Conservation (phyloP, 2,113 vertebrate species). For the Scophthalmus maximus region DNA sequence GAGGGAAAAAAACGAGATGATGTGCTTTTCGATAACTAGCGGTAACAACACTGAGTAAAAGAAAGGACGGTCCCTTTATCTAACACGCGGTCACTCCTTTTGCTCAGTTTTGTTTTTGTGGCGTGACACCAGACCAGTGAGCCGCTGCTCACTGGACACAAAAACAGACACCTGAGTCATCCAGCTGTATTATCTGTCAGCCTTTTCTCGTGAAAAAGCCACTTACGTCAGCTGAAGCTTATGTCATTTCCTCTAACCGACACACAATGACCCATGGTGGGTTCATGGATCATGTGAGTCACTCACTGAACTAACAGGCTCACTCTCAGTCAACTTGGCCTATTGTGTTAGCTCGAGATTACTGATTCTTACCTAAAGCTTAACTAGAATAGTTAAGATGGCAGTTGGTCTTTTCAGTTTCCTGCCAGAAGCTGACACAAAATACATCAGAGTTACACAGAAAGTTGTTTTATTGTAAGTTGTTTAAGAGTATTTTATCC, state of each 20-base stretch:
- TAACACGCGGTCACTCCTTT: neutral
- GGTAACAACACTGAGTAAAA: too few species aligned
- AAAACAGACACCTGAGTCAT: conserved; percentile 46
- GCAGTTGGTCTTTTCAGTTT: too few species aligned
- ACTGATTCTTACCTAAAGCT: conserved; percentile 2
- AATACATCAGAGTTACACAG: too few species aligned
- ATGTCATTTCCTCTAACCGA: conserved; percentile 36
- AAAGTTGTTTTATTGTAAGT: too few species aligned
- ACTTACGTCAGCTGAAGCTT: conserved; percentile 26
- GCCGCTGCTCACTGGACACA: neutral
- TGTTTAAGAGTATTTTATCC: neutral
- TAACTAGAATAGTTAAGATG: neutral
- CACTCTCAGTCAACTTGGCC: neutral
- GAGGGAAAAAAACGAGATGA: too few species aligned
- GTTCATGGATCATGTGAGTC: conserved; percentile 48
- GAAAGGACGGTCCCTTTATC: neutral
- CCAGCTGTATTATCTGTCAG: conserved; percentile 10
- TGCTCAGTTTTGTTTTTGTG: conserved; percentile 3
- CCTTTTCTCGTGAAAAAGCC: neutral
- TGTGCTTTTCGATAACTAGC: too few species aligned
- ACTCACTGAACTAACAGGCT: conserved; percentile 48
- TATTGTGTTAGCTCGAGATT: conserved; percentile 12
- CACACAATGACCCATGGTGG: conserved; percentile 11
- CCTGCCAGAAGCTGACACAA: too few species aligned
- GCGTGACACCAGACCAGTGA: conserved; percentile 1